These are phyloP conservation scores for Platichthys flesus DNA, from an alignment of 2,113 vertebrate species.

Conservation along the genomic window DNA sequence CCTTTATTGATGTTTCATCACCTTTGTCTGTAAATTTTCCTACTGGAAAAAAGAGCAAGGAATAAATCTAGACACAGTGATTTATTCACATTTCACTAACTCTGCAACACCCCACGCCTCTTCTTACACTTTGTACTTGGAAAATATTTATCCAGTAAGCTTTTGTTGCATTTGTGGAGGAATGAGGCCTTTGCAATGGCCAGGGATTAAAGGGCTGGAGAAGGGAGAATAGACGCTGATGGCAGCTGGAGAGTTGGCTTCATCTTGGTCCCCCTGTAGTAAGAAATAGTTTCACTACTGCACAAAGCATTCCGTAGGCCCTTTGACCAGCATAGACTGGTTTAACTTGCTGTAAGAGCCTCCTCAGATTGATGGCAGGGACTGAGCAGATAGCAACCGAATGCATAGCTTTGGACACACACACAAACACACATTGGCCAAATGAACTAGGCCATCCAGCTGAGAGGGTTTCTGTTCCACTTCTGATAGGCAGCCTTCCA, in stretches of 20 bases:
- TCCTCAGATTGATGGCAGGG: slow-evolving; percentile 19
- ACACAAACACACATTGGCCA: slow-evolving; percentile 5
- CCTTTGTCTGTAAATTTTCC: slow-evolving; percentile 3
- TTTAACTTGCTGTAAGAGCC: slow-evolving; percentile 16
- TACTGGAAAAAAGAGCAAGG: not conserved
- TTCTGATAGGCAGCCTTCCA: slow-evolving; percentile 72
- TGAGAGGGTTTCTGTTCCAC: slow-evolving; percentile 64
- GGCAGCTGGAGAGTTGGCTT: slow-evolving; percentile 29
- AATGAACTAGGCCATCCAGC: slow-evolving; percentile 52
- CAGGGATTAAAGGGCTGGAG: slow-evolving; percentile 53
- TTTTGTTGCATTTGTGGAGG: slow-evolving; percentile 25
- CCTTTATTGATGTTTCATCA: slow-evolving; percentile 29
- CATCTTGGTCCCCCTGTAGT: slow-evolving; percentile 17
- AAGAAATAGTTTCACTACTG: slow-evolving; percentile 46
- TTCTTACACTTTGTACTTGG: not conserved
- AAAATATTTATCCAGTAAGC: slow-evolving; percentile 15
- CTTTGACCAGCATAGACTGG: slow-evolving; percentile 28
- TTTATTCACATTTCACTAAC: slow-evolving; percentile 25
- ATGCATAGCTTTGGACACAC: slow-evolving; percentile 32
- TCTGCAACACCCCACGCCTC: not conserved
- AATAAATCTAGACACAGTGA: not conserved
- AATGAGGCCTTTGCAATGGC: slow-evolving; percentile 54
- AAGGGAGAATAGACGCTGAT: not conserved
- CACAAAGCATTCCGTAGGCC: slow-evolving; percentile 20
- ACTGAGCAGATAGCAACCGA: slow-evolving; percentile 29